These are phyloP conservation scores for Cordilura impudica DNA, from an alignment of 2,888 invertebrate species.

Conservation along the genomic window DNA sequence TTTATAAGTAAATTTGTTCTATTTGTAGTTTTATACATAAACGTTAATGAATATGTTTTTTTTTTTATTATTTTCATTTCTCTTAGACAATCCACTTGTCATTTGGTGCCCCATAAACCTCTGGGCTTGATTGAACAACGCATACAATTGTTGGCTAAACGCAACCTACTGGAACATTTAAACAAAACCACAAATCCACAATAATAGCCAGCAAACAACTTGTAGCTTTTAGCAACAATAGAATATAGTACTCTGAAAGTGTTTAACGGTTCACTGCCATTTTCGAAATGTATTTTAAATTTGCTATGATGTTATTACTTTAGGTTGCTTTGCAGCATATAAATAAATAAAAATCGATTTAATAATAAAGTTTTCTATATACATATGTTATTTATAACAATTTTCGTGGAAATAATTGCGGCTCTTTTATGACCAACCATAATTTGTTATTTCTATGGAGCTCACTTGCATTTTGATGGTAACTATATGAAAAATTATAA, in stretches of 20 bases:
- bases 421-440: no score
- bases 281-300: background rate
- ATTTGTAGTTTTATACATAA: no score
- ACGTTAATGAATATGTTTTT: no score
- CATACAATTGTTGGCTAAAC: slow-evolving; percentile 71
- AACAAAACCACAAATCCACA: slow-evolving; percentile 37
- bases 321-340: background rate
- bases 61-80: slow-evolving; percentile 32
- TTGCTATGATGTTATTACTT: background rate
- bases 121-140: slow-evolving; percentile 74
- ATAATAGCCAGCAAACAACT: background rate
- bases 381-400: no score
- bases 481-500: background rate
- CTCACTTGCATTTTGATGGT: no score
- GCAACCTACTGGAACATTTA: slow-evolving; percentile 67
- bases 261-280: background rate
- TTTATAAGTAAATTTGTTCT: slow-evolving; percentile 75
- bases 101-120: slow-evolving; percentile 75
- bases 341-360: background rate
- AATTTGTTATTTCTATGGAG: no score
- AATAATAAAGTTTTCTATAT: background rate
- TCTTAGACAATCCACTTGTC: slow-evolving; percentile 77
- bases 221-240: background rate
- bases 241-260: background rate
- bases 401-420: no score